Percentiles rank a stretch among this genome's conserved stretches.
Conservation (phyloP, 2,113 vertebrate genomes). For the Dicentrarchus labrax region DNA sequence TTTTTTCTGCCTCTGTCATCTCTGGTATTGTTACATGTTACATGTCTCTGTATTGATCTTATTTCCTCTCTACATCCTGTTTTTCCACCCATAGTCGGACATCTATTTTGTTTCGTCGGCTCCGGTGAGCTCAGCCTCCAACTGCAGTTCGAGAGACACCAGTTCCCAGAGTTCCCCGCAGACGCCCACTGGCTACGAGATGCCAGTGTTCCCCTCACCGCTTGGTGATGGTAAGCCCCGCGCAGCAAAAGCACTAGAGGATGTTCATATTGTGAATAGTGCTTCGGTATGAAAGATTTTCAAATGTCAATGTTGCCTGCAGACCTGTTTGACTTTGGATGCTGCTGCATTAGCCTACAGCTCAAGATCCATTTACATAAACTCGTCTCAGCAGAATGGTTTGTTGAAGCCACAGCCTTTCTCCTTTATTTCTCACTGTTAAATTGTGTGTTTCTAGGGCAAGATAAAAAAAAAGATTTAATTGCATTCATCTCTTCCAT, state of each 20-base stretch:
- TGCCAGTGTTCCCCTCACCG: constrained; percentile 89
- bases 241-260: background rate
- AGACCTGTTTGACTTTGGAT: constrained; percentile 53
- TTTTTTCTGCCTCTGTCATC: constrained; percentile 2
- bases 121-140: constrained; percentile 88
- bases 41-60: constrained; percentile 16
- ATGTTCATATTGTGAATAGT: background rate
- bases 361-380: constrained; percentile 33
- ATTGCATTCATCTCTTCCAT: constrained; percentile 9
- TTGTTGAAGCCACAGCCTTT: constrained; percentile 9
- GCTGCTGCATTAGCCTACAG: background rate
- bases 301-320: constrained; percentile 34
- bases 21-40: background rate
- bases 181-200: constrained; percentile 91
- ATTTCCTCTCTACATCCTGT: constrained; percentile 14
- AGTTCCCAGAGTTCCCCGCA: constrained; percentile 93
- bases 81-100: constrained; percentile 89
- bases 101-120: constrained; percentile 95
- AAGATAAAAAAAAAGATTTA: background rate
- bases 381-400: constrained; percentile 27
- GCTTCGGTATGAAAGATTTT: background rate
- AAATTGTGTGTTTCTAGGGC: constrained; percentile 2
- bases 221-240: constrained; percentile 90
- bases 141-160: constrained; percentile 92
- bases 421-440: background rate